Conservation (phyloP, 2,113 vertebrate genomes). For the Sinocyclocheilus maitianheensis region DNA sequence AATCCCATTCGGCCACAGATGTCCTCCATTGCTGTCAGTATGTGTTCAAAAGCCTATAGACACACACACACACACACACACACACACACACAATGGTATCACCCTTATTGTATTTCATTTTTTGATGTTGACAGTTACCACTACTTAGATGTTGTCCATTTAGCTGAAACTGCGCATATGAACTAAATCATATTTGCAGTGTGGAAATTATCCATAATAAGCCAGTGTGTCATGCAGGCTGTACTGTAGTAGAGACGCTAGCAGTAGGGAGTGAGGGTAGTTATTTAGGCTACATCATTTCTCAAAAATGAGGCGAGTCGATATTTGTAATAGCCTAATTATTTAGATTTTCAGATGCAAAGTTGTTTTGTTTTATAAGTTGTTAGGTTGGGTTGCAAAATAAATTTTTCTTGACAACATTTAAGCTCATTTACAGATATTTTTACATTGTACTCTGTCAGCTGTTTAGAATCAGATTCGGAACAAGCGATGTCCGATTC, state of each 20-base stretch:
- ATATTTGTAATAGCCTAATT: neutral
- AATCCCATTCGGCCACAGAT: constrained; percentile 92
- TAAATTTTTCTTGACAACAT: no score
- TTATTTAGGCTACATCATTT: neutral
- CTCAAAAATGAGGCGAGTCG: neutral
- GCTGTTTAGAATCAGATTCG: no score
- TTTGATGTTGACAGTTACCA: neutral
- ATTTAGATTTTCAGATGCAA: neutral
- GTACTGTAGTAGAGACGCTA: no score
- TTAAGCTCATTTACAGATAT: no score
- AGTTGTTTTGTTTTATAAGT: no score
- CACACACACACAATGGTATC: neutral
- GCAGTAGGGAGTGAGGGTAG: no score
- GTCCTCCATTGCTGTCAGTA: constrained; percentile 93
- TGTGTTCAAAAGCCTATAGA: constrained; percentile 90
- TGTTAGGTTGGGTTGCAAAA: no score
- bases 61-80: neutral
- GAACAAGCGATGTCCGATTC: no score
- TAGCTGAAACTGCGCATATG: neutral
- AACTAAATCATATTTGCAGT: neutral
- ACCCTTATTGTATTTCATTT: neutral
- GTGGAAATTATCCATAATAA: neutral
- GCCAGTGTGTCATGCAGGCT: neutral
- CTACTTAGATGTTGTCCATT: neutral
- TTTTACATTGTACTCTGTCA: no score